Evolutionary conservation across 2,113 vertebrate genomes (phyloP), one percentile per base, ranked within the genome.

Genomic region (Paramormyrops kingsleyae): DNA sequence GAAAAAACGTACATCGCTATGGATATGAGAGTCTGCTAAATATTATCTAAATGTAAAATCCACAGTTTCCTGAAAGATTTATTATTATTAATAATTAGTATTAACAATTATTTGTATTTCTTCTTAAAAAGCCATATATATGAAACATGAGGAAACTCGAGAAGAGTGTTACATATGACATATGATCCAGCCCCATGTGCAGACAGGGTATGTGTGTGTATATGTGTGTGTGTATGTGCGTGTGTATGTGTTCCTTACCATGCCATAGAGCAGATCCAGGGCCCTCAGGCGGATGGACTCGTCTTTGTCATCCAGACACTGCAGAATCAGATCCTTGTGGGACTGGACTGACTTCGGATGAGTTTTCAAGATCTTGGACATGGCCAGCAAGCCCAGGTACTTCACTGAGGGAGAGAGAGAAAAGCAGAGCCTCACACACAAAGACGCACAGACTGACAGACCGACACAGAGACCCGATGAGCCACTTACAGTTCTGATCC

Each of bases 341-440:
- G 98, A 99, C 92, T 99, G 99, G 87, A 99, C 99, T 0, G 99
- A 99, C 90, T 99, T 99, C 2, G 99, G 99, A 56, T 99, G 98
- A 0, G 99, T 99, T 93, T 98, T 98, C 94, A 99, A 94, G 95
- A 99, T 99, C 96, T 99, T 99, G 90, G 99, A 99, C 99, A 99
- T 99, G 19, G 99, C 99, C 92, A 99, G 92, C 80, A 99, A 95
- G 15, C 99, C 99, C 92, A 99, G 94, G 94, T 99, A 99, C 90
- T 99, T 99, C 96, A 99, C 99, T 99, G 94, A 5, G 94, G 93
- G 89, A 94, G 21, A 91, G 3, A 53, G 4, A 27, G 56, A 5
- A 42, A 3, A 8, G 24, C 44, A 47, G 56, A 70, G 31, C 8
- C 4, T 42, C 49, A 27, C 35, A 89, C 21, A 59, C 15, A 87